phyloP scores from a whole-genome alignment of 2,797 vertebrate genomes.

The Acrocephalus scirpaceus region DNA sequence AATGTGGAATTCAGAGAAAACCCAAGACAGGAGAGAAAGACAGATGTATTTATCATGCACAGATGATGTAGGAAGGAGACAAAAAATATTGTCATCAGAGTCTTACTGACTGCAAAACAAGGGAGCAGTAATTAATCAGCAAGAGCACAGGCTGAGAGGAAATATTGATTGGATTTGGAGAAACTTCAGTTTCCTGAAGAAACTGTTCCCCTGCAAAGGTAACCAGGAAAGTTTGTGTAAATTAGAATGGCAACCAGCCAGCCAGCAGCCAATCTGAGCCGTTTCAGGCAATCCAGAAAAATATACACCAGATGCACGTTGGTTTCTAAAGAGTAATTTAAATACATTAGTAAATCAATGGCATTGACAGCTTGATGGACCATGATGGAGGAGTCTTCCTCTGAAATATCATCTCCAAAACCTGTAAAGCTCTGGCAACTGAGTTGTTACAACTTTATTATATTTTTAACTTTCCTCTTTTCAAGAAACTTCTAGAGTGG shows the following conservation, averaged over 20 bases:
- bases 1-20: constrained; percentile 36
- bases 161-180: constrained; percentile 65
- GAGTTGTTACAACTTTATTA: constrained; percentile 11
- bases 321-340: constrained; percentile 29
- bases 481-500: not conserved
- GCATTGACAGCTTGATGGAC: constrained; percentile 52
- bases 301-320: constrained; percentile 34
- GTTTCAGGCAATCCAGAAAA: constrained; percentile 42
- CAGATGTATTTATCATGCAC: constrained; percentile 68
- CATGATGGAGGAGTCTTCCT: constrained; percentile 32
- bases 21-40: not conserved
- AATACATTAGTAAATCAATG: constrained; percentile 54
- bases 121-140: constrained; percentile 60
- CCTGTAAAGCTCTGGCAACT: constrained; percentile 7
- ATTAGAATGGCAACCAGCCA: constrained; percentile 62
- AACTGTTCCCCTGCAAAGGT: constrained; percentile 65
- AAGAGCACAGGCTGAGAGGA: constrained; percentile 44
- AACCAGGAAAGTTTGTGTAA: constrained; percentile 57
- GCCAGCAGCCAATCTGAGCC: constrained; percentile 43
- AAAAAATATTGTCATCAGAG: constrained; percentile 60
- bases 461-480: not conserved
- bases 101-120: constrained; percentile 52
- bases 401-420: constrained; percentile 38
- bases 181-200: constrained; percentile 49
- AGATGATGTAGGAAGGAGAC: constrained; percentile 57